A percentile compares a stretch with the other conserved stretches of the same genome.
These are phyloP conservation scores for Druon quercuslanigerum DNA, from an alignment of 1,140 invertebrate species.

Conservation along the genomic window DNA sequence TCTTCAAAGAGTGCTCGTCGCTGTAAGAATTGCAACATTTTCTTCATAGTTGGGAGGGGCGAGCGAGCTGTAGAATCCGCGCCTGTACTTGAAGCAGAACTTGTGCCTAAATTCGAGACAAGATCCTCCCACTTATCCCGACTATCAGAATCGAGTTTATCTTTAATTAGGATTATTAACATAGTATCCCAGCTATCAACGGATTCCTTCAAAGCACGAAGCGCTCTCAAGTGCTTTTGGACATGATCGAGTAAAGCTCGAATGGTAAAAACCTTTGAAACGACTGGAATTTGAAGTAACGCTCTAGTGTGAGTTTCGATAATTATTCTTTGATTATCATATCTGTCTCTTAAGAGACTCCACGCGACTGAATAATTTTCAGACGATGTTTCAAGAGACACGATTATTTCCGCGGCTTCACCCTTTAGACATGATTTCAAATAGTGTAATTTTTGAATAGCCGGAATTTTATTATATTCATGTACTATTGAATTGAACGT, in stretches of 20 bases:
- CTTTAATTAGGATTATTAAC: too few species aligned
- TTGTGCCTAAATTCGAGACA: too few species aligned
- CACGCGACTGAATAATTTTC: neutral
- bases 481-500: neutral
- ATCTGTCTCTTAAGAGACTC: neutral
- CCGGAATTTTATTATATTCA: too few species aligned
- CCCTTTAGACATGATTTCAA: neutral
- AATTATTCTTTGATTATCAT: neutral
- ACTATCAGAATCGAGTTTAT: too few species aligned
- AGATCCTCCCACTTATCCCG: too few species aligned
- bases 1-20: too few species aligned
- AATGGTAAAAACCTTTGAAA: neutral
- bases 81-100: too few species aligned
- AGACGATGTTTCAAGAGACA: neutral
- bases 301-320: neutral
- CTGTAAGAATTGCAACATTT: too few species aligned
- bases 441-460: slow-evolving; percentile 9
- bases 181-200: neutral
- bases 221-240: neutral
- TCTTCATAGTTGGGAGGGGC: too few species aligned
- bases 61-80: too few species aligned
- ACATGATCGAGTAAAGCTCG: neutral
- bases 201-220: neutral
- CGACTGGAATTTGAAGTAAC: neutral
- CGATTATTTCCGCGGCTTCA: neutral